Conservation (phyloP, 30 jellyfish, hydroid and myxozoan species). For the Turritopsis rubra region DNA sequence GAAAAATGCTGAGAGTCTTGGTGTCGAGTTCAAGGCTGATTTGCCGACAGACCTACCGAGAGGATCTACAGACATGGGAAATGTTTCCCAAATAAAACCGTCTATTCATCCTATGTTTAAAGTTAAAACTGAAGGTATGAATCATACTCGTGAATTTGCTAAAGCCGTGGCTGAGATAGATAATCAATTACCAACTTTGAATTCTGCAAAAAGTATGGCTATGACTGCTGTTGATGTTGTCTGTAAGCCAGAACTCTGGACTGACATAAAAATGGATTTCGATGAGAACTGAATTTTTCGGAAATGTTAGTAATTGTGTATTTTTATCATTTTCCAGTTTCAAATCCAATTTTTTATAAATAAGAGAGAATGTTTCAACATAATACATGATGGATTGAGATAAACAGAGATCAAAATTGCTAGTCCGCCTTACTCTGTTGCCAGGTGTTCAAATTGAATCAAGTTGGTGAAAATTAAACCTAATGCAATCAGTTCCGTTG, state of each 20-base stretch:
- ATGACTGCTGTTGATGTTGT: slow-evolving; percentile 44
- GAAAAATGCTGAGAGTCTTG: slow-evolving; percentile 47
- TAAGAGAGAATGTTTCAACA: neutral
- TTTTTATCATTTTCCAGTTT: neutral
- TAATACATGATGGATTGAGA: too few relatives aligned
- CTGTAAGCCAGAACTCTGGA: slow-evolving; percentile 8
- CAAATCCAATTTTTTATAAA: neutral
- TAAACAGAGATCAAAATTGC: too few relatives aligned
- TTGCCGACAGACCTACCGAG: neutral
- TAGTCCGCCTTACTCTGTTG: too few relatives aligned
- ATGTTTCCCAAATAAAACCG: slow-evolving; percentile 77
- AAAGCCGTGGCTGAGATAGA: slow-evolving; percentile 57
- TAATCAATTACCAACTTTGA: slow-evolving; percentile 38
- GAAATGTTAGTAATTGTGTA: neutral
- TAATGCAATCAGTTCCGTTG: too few relatives aligned
- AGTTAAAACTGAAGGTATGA: slow-evolving; percentile 56
- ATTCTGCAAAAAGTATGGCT: slow-evolving; percentile 52
- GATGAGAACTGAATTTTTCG: neutral
- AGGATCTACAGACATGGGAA: slow-evolving; percentile 90
- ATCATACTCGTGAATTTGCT: slow-evolving; percentile 71
- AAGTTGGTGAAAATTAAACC: too few relatives aligned
- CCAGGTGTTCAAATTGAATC: too few relatives aligned
- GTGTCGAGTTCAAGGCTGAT: slow-evolving; percentile 44
- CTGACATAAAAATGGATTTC: slow-evolving; percentile 10
- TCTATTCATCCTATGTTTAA: slow-evolving; percentile 80